These are phyloP conservation scores for Ichneumoninae sp. DNA, from an alignment of 2,888 invertebrate species.

Conservation along the genomic window DNA sequence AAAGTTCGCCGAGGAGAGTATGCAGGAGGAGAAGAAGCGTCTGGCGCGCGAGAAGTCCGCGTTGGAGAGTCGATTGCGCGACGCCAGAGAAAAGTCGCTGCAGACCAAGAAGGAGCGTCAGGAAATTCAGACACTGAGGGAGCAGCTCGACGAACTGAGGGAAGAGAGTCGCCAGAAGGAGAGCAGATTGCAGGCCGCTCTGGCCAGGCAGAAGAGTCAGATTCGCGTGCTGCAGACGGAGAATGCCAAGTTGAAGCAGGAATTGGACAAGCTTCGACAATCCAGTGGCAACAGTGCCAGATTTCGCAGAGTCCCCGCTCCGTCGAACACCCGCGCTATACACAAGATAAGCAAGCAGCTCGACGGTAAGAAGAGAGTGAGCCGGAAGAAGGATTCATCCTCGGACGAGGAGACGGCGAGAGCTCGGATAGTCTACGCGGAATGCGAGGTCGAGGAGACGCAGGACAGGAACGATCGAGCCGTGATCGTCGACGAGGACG, in stretches of 20 bases:
- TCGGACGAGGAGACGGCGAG: slow-evolving; percentile 69
- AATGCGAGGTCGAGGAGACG: slow-evolving; percentile 45
- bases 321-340: slow-evolving; percentile 90
- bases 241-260: slow-evolving; percentile 87
- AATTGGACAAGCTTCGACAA: slow-evolving; percentile 87
- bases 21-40: slow-evolving; percentile 90
- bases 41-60: slow-evolving; percentile 88
- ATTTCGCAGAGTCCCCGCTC: slow-evolving; percentile 85
- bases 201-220: slow-evolving; percentile 90
- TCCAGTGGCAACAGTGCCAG: slow-evolving; percentile 88
- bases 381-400: slow-evolving; percentile 66
- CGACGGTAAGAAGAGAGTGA: slow-evolving; percentile 70
- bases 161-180: slow-evolving; percentile 91
- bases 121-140: slow-evolving; percentile 86
- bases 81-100: slow-evolving; percentile 87
- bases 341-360: slow-evolving; percentile 90
- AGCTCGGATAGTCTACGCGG: slow-evolving; percentile 21
- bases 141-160: slow-evolving; percentile 88
- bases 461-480: slow-evolving; percentile 40
- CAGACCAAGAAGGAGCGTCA: slow-evolving; percentile 90
- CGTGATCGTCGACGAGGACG: slow-evolving; percentile 42
- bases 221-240: slow-evolving; percentile 90
- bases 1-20: slow-evolving; percentile 87
- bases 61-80: slow-evolving; percentile 89
- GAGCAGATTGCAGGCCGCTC: slow-evolving; percentile 89